Evolutionary conservation across 2,888 invertebrate species (phyloP), one percentile per base, ranked within the genome.

Genomic region (Eristalis tenax): DNA sequence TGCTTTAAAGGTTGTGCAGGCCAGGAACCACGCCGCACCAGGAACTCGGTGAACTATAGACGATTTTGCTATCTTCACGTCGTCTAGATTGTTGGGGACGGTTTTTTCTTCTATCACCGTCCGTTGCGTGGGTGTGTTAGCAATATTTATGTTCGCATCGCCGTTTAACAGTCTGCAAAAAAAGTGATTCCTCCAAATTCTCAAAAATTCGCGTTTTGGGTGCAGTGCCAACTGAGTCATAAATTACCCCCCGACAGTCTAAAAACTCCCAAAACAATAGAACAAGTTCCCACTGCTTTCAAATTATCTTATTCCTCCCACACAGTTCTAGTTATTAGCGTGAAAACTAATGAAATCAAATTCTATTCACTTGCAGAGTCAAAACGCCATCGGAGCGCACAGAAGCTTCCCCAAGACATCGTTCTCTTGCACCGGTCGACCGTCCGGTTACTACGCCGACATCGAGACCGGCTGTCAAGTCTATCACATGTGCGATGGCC

Each of bases 401-500:
- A 89, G 91, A 8, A 82, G 89, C 3, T 91, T 93, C 56, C 93
- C 94, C 0, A 92, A 92, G 87, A 94, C 95, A 6, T 93, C 94
- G 87, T 96, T 96, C 92, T 95, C 96, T 0, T 96, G 96, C 89
- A 92, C 94, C 38, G 95, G 95, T 56, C 94, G 96, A 28, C 94
- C 94, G 4, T 92, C 96, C 0, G 96, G 96, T 0, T 96, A 96
- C 91, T 96, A 96, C 90, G 96, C 96, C 1, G 96, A 96, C 90
- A 93, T 96, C 69, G 95, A 95, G 83, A 95, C 96, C 6, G 96
- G 96, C 66, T 96, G 96, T 90, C 96, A 96, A 94, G 95, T 96
- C 88, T 97, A 97, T 93, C 96, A 97, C 93, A 96, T 96, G 96
- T 96, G 96, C 91, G 96, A 96, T 91, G 96, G 95, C 0, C 94